Percentiles rank a stretch among this genome's conserved stretches.
phyloP scores from a whole-genome alignment of 2,797 vertebrate genomes.

The Okamejei kenojei region DNA sequence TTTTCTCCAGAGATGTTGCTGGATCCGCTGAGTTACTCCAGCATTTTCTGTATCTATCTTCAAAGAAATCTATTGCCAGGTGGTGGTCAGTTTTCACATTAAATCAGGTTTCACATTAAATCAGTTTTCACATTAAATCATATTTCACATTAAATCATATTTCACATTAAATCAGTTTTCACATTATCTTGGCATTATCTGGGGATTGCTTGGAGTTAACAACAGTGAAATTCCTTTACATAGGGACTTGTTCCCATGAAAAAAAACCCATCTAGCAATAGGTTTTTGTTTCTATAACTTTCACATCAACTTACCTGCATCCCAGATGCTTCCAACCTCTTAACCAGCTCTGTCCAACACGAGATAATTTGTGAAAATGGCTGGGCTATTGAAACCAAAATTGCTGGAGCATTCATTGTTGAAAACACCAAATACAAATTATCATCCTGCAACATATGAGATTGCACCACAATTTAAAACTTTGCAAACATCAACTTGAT shows the following conservation, averaged over 20 bases:
- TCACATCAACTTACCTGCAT: not conserved
- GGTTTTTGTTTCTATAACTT: not conserved
- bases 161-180: not conserved
- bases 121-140: too few species aligned
- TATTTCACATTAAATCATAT: too few species aligned
- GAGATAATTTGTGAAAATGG: not conserved
- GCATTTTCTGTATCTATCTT: too few species aligned
- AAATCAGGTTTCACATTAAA: not conserved
- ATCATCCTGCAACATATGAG: not conserved
- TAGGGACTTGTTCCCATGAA: not conserved
- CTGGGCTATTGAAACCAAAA: not conserved
- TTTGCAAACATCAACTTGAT: not conserved
- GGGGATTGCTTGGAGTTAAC: not conserved
- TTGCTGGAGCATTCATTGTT: not conserved
- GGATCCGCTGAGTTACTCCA: too few species aligned
- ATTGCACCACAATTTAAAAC: not conserved
- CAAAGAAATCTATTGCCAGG: not conserved
- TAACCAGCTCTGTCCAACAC: not conserved
- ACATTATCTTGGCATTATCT: not conserved
- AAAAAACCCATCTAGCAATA: not conserved
- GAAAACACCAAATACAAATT: not conserved
- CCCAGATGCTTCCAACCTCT: not conserved
- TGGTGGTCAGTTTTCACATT: not conserved
- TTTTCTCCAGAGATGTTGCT: too few species aligned
- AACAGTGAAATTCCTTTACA: not conserved